A percentile compares a stretch with the other conserved stretches of the same genome.
These are phyloP conservation scores for Charaxes varanes DNA, from an alignment of 1,140 invertebrate species.

Conservation along the genomic window DNA sequence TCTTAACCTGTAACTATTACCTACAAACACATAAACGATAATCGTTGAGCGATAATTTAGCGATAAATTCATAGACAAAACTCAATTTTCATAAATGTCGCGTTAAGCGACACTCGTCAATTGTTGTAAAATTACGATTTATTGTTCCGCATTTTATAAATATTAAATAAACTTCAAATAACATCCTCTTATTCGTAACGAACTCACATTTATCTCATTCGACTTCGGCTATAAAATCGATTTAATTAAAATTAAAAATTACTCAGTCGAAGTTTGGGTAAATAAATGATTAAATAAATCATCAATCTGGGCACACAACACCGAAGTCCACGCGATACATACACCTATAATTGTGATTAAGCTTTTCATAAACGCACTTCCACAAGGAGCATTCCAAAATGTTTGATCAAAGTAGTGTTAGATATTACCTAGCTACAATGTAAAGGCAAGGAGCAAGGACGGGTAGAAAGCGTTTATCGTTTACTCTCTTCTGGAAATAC, in stretches of 20 bases:
- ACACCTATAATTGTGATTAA: constrained; percentile 29
- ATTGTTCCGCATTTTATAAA: constrained; percentile 7
- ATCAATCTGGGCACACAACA: constrained; percentile 24
- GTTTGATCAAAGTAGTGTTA: constrained; percentile 53
- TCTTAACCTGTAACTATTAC: constrained; percentile 42
- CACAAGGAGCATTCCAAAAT: constrained; percentile 52
- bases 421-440: constrained; percentile 67
- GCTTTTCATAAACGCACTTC: constrained; percentile 57
- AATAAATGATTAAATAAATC: constrained; percentile 28
- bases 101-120: too few relatives aligned
- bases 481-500: constrained; percentile 67
- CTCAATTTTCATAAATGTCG: constrained; percentile 6
- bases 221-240: constrained; percentile 1
- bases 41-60: constrained; percentile 52
- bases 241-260: constrained; percentile 17
- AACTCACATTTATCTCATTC: too few relatives aligned
- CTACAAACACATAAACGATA: constrained; percentile 42
- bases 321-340: constrained; percentile 34
- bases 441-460: constrained; percentile 73
- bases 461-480: constrained; percentile 71
- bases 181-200: too few relatives aligned
- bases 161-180: constrained; percentile 7
- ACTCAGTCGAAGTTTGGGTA: constrained; percentile 27
- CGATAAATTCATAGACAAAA: constrained; percentile 16
- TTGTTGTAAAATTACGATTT: constrained; percentile 3